A percentile compares a stretch with the other conserved stretches of the same genome.
phyloP scores from a whole-genome alignment of 2,797 vertebrate species.

The Cyclura pinguis region DNA sequence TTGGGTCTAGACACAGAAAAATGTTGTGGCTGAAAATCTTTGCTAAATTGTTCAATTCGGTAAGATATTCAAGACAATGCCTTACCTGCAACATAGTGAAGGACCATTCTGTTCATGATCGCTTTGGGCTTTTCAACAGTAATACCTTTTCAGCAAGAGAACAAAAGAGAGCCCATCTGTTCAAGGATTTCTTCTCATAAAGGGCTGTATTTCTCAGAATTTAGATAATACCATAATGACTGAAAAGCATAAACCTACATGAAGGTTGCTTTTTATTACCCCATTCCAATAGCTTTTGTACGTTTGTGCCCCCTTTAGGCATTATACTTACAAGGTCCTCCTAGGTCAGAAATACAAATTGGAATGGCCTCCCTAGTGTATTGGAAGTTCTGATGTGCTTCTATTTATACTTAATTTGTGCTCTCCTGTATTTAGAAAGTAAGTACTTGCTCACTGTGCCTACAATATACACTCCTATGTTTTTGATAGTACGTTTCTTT shows the following conservation, averaged over 20 bases:
- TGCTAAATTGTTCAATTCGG: neutral
- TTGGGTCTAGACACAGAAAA: neutral
- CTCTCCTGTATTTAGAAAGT: neutral
- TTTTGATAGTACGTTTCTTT: neutral
- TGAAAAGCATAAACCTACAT: constrained; percentile 30
- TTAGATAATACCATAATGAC: neutral
- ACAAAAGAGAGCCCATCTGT: constrained; percentile 5
- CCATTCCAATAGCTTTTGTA: constrained; percentile 27
- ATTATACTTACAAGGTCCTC: constrained; percentile 38
- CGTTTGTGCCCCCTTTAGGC: neutral
- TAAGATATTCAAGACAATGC: neutral
- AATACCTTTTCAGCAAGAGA: neutral
- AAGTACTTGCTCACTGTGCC: neutral
- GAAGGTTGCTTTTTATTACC: constrained; percentile 1
- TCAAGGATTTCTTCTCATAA: neutral
- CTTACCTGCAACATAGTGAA: neutral
- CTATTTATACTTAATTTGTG: neutral
- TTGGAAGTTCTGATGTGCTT: constrained; percentile 16
- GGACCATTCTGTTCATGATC: neutral
- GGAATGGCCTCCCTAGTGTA: constrained; percentile 45
- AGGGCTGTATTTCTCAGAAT: neutral
- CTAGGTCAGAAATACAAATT: constrained; percentile 27
- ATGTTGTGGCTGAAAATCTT: neutral
- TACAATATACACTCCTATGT: constrained; percentile 18
- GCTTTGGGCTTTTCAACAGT: neutral